Percentiles rank a stretch among this genome's conserved stretches.
Evolutionary conservation across 2,113 vertebrate genomes (phyloP).

Genomic region (Chlamydotis undulata): DNA sequence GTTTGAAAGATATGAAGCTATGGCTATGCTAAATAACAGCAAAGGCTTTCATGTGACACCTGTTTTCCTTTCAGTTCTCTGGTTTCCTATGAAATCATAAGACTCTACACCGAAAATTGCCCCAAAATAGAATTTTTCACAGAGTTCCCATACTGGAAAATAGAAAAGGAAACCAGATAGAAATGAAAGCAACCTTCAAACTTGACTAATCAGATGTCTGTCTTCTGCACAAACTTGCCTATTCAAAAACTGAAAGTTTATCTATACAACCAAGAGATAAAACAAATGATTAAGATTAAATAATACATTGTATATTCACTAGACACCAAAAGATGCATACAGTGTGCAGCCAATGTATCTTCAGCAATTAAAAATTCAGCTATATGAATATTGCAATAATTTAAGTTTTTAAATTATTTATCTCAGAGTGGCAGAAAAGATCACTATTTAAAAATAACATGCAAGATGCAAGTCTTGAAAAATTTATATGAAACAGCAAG

Average conservation of each 20-base stretch:
- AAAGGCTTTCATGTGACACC: conserved; percentile 30
- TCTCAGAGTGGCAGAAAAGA: conserved; percentile 25
- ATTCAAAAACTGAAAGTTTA: not conserved
- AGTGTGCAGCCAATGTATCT: conserved; percentile 1
- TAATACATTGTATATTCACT: conserved; percentile 6
- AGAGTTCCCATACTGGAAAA: not conserved
- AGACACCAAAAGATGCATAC: conserved; percentile 7
- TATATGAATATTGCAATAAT: conserved; percentile 60
- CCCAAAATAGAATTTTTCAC: not conserved
- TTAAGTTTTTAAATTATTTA: conserved; percentile 51
- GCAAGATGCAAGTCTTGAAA: conserved; percentile 27
- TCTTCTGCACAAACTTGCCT: not conserved
- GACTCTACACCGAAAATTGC: not conserved
- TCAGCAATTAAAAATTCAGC: conserved; percentile 53
- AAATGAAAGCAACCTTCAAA: not conserved
- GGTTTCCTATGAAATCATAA: not conserved
- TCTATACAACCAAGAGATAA: not conserved
- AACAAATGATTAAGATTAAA: conserved; percentile 40
- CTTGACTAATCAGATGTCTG: not conserved
- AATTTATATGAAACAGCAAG: conserved; percentile 29
- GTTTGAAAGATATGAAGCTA: not conserved
- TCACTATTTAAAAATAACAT: conserved; percentile 29
- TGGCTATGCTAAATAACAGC: not conserved
- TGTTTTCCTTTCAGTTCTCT: not conserved
- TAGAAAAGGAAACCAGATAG: not conserved